phyloP scores from a whole-genome alignment of 2,888 invertebrate genomes.

The Nezara viridula region DNA sequence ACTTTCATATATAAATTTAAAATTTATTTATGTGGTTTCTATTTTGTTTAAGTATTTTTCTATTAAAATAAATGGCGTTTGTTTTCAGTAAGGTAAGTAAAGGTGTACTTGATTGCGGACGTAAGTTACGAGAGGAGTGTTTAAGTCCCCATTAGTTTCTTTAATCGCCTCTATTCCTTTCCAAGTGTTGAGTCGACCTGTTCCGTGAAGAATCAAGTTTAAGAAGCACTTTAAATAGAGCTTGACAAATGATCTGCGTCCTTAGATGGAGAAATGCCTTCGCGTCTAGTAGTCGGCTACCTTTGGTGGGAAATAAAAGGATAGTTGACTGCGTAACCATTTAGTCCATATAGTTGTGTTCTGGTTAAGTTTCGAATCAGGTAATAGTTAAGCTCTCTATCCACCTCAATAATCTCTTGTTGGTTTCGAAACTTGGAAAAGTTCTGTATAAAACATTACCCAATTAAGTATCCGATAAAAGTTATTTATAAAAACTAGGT shows the following conservation, averaged over 20 bases:
- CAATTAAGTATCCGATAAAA: no score
- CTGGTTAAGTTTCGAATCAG: neutral
- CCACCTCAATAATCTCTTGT: no score
- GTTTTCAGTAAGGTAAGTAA: neutral
- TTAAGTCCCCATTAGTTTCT: conserved; percentile 20
- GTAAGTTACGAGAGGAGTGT: neutral
- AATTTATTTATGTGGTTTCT: no score
- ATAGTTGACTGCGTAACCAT: neutral
- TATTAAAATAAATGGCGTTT: neutral
- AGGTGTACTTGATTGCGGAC: neutral
- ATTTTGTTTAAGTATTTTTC: neutral
- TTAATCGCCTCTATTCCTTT: conserved; percentile 9
- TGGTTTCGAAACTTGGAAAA: no score
- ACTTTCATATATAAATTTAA: no score
- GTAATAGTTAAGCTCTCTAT: neutral
- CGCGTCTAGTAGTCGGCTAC: neutral
- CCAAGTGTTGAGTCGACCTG: conserved; percentile 5
- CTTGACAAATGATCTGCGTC: neutral
- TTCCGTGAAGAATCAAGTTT: conserved; percentile 18
- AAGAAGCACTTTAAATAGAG: conserved; percentile 27
- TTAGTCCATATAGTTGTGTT: neutral
- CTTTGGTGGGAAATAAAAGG: neutral
- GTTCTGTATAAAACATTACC: no score
- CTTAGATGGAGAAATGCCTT: conserved; percentile 1
- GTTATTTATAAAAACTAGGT: no score